Percentiles rank a stretch among this genome's conserved stretches.
phyloP scores from a whole-genome alignment of 2,888 invertebrate species.

The Drosophila rellima region DNA sequence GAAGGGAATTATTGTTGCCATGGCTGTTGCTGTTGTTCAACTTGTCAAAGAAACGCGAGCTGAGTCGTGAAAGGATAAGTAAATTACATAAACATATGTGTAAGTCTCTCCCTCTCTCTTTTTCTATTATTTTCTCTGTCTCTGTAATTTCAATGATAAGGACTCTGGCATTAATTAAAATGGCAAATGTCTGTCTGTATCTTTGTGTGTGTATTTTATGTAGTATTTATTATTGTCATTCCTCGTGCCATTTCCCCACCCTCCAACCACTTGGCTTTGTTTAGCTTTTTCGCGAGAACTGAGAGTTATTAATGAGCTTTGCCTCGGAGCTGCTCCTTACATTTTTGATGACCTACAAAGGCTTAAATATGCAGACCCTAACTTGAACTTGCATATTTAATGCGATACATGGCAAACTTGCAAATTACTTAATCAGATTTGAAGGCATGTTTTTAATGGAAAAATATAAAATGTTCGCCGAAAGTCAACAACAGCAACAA shows the following conservation, averaged over 20 bases:
- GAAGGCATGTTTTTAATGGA: conserved; percentile 42
- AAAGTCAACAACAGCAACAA: background rate
- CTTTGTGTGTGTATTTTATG: conserved; percentile 3
- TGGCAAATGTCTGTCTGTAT: conserved; percentile 7
- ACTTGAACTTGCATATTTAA: conserved; percentile 74
- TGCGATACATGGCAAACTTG: conserved; percentile 57
- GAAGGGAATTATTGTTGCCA: conserved; percentile 56
- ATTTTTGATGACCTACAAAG: conserved; percentile 73
- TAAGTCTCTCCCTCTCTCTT: background rate
- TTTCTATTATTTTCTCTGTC: background rate
- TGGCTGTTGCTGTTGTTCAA: conserved; percentile 70
- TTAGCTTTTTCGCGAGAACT: conserved; percentile 26
- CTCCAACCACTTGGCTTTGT: conserved; percentile 6
- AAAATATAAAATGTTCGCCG: conserved; percentile 23
- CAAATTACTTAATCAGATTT: conserved; percentile 77
- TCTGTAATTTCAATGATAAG: conserved; percentile 35
- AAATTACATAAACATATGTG: conserved; percentile 67
- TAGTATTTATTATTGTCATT: conserved; percentile 35
- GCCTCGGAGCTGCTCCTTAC: conserved; percentile 48
- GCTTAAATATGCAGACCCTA: conserved; percentile 65
- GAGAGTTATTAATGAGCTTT: conserved; percentile 73
- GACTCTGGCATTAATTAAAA: conserved; percentile 34
- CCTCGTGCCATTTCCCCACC: background rate
- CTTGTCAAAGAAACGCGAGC: conserved; percentile 67
- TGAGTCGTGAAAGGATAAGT: conserved; percentile 49